Percentiles rank a stretch among this genome's conserved stretches.
These are phyloP conservation scores for Heliangelus exortis DNA, from an alignment of 2,797 vertebrate species.

Conservation along the genomic window DNA sequence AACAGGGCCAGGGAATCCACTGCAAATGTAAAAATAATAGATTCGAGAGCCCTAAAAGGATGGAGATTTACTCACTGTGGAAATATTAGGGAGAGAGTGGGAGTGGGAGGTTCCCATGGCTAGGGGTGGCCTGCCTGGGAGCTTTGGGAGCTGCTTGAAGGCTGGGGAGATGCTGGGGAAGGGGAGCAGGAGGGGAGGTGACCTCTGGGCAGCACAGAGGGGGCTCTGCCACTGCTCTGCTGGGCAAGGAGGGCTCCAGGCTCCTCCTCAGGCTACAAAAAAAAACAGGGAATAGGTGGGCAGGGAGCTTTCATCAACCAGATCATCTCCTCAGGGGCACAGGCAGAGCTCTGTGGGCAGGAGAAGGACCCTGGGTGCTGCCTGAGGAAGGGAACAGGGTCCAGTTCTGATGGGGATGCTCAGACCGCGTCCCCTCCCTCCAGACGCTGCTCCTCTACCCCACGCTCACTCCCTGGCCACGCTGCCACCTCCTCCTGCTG, in stretches of 20 bases:
- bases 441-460: not conserved
- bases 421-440: accelerated
- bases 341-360: accelerated
- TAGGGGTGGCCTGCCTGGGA: not conserved
- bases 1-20: conserved; percentile 54
- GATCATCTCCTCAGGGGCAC: not conserved
- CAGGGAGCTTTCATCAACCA: not conserved
- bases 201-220: not conserved
- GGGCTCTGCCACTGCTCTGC: not conserved
- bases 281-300: not conserved
- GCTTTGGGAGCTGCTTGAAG: not conserved
- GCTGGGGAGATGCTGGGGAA: not conserved
- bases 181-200: not conserved
- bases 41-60: conserved; percentile 53
- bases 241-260: accelerated
- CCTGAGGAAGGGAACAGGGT: accelerated
- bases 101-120: conserved; percentile 12
- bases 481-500: not conserved
- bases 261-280: not conserved
- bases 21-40: conserved; percentile 72
- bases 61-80: conserved; percentile 65
- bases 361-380: not conserved
- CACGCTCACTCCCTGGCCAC: accelerated
- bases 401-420: not conserved
- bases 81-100: conserved; percentile 50